Evolutionary conservation across 2,888 invertebrate species (phyloP).

Genomic region (Ctenicera cuprea): DNA sequence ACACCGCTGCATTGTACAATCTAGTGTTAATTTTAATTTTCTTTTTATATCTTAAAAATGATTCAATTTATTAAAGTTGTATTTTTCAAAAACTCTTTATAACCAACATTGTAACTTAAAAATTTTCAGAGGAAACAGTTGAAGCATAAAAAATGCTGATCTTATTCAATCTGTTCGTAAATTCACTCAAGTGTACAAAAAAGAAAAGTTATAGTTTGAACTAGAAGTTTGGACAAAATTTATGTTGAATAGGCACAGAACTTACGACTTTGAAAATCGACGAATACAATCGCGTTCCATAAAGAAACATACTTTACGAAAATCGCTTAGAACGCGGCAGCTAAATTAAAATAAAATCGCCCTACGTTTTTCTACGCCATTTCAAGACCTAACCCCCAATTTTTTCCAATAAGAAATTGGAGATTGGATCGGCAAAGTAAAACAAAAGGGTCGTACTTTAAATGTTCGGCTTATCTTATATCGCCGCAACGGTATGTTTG

Average conservation of each 20-base stretch:
- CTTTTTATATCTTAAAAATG: no score
- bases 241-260: slow-evolving; percentile 8
- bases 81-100: no score
- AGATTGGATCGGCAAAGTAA: slow-evolving; percentile 10
- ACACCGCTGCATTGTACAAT: no score
- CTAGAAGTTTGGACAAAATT: slow-evolving; percentile 1
- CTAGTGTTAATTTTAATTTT: no score
- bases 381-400: neutral
- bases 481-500: slow-evolving; percentile 1
- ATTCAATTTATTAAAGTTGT: no score
- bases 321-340: slow-evolving; percentile 1
- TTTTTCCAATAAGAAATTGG: slow-evolving; percentile 3
- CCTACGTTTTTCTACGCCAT: neutral
- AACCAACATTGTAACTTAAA: no score
- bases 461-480: slow-evolving; percentile 19
- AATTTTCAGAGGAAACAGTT: no score
- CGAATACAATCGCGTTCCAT: neutral
- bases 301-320: slow-evolving; percentile 18
- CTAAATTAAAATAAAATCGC: slow-evolving; percentile 19
- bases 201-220: slow-evolving; percentile 10
- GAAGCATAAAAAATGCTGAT: neutral
- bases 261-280: slow-evolving; percentile 19
- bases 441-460: slow-evolving; percentile 15
- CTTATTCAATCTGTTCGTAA: neutral
- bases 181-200: neutral